phyloP scores from a whole-genome alignment of 1,140 invertebrate genomes.

The Drosophila kurseongensis region DNA sequence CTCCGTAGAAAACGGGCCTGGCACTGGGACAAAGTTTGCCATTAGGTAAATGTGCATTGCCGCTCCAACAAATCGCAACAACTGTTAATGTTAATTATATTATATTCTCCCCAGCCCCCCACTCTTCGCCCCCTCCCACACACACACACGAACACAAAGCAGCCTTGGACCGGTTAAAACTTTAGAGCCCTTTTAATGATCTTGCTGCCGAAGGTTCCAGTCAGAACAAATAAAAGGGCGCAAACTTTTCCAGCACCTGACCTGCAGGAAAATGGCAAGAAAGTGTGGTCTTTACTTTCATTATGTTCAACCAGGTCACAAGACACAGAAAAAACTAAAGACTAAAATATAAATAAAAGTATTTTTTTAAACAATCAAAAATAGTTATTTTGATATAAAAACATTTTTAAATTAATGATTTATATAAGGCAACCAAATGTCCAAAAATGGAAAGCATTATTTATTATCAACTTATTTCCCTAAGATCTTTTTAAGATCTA shows the following conservation, averaged over 20 bases:
- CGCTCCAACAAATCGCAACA: conserved; percentile 73
- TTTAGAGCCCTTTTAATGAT: conserved; percentile 25
- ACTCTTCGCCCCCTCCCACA: background rate
- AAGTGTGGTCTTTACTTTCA: too few relatives aligned
- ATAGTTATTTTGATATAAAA: too few relatives aligned
- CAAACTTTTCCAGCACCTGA: conserved; percentile 11
- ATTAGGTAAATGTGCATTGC: conserved; percentile 69
- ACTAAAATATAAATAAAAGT: too few relatives aligned
- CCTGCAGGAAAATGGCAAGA: conserved; percentile 25
- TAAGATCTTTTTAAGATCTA: too few relatives aligned
- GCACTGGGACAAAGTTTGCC: conserved; percentile 37
- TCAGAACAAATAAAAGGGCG: conserved; percentile 23
- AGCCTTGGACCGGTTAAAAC: conserved; percentile 20
- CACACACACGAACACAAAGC: conserved; percentile 9
- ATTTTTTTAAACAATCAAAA: too few relatives aligned
- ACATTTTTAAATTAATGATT: too few relatives aligned
- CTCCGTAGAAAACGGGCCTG: conserved; percentile 17
- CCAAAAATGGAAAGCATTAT: too few relatives aligned
- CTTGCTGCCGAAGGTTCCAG: conserved; percentile 5
- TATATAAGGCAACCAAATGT: too few relatives aligned
- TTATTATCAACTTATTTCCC: too few relatives aligned
- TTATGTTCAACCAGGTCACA: background rate
- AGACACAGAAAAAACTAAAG: too few relatives aligned
- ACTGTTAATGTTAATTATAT: conserved; percentile 74
- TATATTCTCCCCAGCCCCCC: conserved; percentile 31